Evolutionary conservation across 2,888 invertebrate genomes (phyloP), one percentile per base, ranked within the genome.

Genomic region (Hirtodrosophila cameraria): DNA sequence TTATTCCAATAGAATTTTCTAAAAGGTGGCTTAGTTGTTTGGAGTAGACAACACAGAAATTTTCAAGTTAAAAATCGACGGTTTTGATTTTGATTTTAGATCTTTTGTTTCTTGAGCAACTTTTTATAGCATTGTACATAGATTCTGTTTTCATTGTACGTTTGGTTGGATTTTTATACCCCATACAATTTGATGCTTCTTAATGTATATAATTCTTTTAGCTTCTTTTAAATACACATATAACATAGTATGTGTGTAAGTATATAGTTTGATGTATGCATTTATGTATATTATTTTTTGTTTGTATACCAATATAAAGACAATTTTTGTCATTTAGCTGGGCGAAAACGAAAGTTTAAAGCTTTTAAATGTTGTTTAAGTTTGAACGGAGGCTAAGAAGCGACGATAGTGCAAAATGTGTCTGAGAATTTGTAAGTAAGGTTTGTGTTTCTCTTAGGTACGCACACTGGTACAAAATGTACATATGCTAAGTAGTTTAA

Each of bases 401-500:
- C 72, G 61, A 62, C 49, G 70, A 53, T 67, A 65, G 74, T 77
- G 74, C 69, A 73, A 58, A 67, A 50, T 66, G 48, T 64, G 42
- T 61, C 38, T 58, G 35, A 64, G 54, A 54, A 30, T 57, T 60
- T 62, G 45, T 33, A 38, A 27, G 45, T 55, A 67, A 64, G 62
- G 46, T 65, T 70, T 59, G 50, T 63, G 53, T 61, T 60, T 59
- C 39, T 68, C 46, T 75, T 75, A 79, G 80, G 80, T 79, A 83
- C 79, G 83, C 79, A 82, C 70, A 80, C 71, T 76, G 79, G 83
- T 79, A 80, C 79, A 79, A 83, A 55, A 75, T 75, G 77, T 80
- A n/a, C n/a, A n/a, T n/a, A 71, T 75, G 80, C 77, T 76, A n/a
- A n/a, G n/a, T n/a, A 58, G 71, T 61, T 67, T 57, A 83, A 80